Conservation (phyloP, 2,888 invertebrate species). For the Odiellus spinosus region DNA sequence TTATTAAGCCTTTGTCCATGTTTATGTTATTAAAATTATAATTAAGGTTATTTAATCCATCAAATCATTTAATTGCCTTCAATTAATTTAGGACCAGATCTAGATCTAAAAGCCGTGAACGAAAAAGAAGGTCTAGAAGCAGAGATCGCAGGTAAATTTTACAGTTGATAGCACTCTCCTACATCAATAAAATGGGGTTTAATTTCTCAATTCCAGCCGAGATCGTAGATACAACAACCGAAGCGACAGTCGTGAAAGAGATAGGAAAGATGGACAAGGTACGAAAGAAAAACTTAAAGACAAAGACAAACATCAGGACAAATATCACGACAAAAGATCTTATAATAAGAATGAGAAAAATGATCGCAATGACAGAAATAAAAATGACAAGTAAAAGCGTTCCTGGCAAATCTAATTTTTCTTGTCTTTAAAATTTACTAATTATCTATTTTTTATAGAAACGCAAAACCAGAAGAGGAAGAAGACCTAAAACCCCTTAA, state of each 20-base stretch:
- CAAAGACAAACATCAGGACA: constrained; percentile 7
- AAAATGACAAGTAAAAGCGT: not conserved
- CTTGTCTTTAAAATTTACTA: not conserved
- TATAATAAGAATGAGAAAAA: too few species aligned
- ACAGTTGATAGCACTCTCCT: not conserved
- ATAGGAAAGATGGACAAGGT: constrained; percentile 8
- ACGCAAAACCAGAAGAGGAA: constrained; percentile 28
- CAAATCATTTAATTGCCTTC: too few species aligned
- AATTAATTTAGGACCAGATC: constrained; percentile 5
- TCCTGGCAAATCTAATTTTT: not conserved
- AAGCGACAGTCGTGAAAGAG: constrained; percentile 1
- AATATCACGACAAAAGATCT: not conserved
- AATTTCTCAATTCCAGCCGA: too few species aligned
- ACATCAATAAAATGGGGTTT: too few species aligned
- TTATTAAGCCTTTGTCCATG: too few species aligned
- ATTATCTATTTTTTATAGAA: constrained; percentile 1
- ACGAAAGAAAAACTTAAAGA: constrained; percentile 9
- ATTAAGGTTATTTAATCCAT: too few species aligned
- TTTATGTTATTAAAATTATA: too few species aligned
- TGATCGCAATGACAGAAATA: too few species aligned
- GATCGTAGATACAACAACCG: not conserved
- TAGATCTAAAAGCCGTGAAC: constrained; percentile 10
- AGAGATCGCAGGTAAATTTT: constrained; percentile 12
- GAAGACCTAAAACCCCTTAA: constrained; percentile 30
- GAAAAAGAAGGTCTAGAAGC: constrained; percentile 9